A percentile compares a stretch with the other conserved stretches of the same genome.
Evolutionary conservation across 2,797 vertebrate species (phyloP).

Genomic region (Pipistrellus pygmaeus): DNA sequence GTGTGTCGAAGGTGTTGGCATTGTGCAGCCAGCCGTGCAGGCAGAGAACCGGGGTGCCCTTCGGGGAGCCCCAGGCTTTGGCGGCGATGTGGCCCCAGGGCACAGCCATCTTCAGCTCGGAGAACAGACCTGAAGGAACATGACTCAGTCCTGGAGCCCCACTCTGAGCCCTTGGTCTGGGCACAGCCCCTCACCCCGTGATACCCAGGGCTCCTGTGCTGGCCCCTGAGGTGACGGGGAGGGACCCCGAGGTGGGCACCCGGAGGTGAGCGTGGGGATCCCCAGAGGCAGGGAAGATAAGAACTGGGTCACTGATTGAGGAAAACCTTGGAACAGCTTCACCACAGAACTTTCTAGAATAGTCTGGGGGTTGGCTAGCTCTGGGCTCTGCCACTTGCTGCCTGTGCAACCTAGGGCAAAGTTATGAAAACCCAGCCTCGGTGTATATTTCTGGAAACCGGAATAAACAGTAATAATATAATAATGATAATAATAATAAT

Average conservation of each 20-base stretch:
- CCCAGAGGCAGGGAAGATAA: background rate
- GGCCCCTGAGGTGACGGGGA: background rate
- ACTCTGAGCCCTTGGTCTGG: background rate
- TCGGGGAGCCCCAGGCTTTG: slow-evolving; percentile 88
- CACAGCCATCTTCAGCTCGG: slow-evolving; percentile 87
- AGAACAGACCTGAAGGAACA: slow-evolving; percentile 58
- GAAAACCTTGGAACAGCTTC: background rate
- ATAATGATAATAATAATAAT: background rate
- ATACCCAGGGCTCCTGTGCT: background rate
- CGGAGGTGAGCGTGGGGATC: background rate
- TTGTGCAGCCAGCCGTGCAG: slow-evolving; percentile 92
- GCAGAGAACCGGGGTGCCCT: slow-evolving; percentile 89
- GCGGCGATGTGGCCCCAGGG: slow-evolving; percentile 90
- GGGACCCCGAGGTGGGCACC: background rate
- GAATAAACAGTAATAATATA: too few relatives aligned
- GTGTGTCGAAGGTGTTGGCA: slow-evolving; percentile 89
- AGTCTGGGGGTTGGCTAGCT: background rate
- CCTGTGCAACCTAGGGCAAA: background rate
- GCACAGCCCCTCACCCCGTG: background rate
- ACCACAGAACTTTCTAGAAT: background rate
- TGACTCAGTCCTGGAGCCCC: fast-evolving
- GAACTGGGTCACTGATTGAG: too few relatives aligned
- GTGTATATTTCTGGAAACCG: background rate
- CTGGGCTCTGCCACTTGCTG: background rate
- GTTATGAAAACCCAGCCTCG: background rate